Evolutionary conservation across 2,888 invertebrate species (phyloP).

Genomic region (Habrosyne pyritoides): DNA sequence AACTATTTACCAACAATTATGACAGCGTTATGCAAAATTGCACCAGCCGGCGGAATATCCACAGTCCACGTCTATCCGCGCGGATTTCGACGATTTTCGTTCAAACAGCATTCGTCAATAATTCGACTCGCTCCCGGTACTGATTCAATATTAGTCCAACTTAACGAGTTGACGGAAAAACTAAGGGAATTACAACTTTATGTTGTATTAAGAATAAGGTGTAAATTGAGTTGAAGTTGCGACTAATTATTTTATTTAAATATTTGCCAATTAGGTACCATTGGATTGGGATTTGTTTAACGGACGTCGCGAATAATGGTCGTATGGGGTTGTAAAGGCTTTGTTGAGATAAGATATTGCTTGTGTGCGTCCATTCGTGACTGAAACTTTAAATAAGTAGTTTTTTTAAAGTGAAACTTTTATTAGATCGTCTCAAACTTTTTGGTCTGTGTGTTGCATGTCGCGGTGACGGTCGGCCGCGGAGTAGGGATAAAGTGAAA

Average conservation of each 20-base stretch:
- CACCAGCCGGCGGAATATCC: background rate
- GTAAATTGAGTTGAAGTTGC: slow-evolving; percentile 15
- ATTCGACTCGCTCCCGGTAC: slow-evolving; percentile 55
- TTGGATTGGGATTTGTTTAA: slow-evolving; percentile 46
- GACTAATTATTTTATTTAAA: slow-evolving; percentile 67
- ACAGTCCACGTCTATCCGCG: background rate
- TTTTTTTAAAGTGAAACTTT: too few relatives aligned
- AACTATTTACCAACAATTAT: background rate
- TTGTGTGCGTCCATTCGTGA: background rate
- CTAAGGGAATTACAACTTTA: slow-evolving; percentile 26
- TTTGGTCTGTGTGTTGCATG: too few relatives aligned
- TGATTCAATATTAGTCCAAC: slow-evolving; percentile 65
- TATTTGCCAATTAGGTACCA: slow-evolving; percentile 69
- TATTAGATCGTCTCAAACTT: too few relatives aligned
- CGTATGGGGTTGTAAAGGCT: slow-evolving; percentile 19
- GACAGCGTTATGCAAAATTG: background rate
- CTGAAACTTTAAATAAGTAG: too few relatives aligned
- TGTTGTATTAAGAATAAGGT: slow-evolving; percentile 19
- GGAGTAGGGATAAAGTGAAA: too few relatives aligned
- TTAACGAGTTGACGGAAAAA: slow-evolving; percentile 59
- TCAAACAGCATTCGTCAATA: slow-evolving; percentile 69
- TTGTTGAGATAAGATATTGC: background rate
- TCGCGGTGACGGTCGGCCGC: too few relatives aligned
- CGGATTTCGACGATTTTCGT: slow-evolving; percentile 53
- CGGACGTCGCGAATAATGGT: slow-evolving; percentile 33